Percentiles rank a stretch among this genome's conserved stretches.
These are phyloP conservation scores for Bathynomus jamesi DNA, from an alignment of 1,140 invertebrate species.

Conservation along the genomic window DNA sequence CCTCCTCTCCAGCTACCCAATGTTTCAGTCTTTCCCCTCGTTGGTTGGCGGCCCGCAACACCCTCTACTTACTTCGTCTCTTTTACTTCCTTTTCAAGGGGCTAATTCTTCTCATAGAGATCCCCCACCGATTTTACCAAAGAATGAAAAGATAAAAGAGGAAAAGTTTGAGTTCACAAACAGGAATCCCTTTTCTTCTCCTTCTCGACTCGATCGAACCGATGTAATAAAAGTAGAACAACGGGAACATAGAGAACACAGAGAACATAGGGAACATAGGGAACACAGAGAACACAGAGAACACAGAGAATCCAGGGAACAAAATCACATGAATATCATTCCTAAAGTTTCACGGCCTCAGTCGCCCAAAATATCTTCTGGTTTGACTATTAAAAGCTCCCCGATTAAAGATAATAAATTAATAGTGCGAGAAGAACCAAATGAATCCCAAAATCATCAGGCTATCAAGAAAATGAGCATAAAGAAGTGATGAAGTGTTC, in stretches of 20 bases:
- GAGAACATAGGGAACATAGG: not conserved
- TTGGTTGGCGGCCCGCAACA: slow-evolving; percentile 29
- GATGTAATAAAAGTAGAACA: not conserved
- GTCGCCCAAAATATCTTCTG: not conserved
- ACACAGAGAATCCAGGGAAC: not conserved
- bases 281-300: not conserved
- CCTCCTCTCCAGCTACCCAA: slow-evolving; percentile 28
- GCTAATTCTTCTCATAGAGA: not conserved
- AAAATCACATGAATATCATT: not conserved
- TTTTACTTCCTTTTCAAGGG: slow-evolving; percentile 29
- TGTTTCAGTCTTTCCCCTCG: slow-evolving; percentile 25
- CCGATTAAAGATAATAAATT: too few relatives aligned
- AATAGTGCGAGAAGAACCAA: not conserved
- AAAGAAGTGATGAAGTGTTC: too few relatives aligned
- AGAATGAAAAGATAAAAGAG: not conserved
- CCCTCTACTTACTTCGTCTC: slow-evolving; percentile 28
- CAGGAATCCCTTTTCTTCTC: not conserved
- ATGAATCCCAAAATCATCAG: not conserved
- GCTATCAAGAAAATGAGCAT: not conserved
- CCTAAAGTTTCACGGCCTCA: not conserved
- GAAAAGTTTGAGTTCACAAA: not conserved
- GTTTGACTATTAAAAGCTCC: not conserved
- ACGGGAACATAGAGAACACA: not conserved
- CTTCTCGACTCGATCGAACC: not conserved
- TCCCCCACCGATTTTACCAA: not conserved